Evolutionary conservation across 2,888 invertebrate genomes (phyloP).

Genomic region (Drosophila leonis): DNA sequence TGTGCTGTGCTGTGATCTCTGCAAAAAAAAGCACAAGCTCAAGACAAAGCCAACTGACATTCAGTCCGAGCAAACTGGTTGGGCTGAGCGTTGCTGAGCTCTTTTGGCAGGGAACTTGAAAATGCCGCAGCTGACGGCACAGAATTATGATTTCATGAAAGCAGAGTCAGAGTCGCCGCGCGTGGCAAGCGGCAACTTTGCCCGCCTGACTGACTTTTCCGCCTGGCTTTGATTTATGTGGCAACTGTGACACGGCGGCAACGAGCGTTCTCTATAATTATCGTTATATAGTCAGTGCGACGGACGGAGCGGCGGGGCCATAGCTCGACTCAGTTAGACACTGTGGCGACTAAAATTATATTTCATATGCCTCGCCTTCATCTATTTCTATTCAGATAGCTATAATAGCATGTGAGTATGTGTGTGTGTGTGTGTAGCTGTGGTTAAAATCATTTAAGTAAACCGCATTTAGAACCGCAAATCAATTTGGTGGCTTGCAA

Average conservation of each 20-base stretch:
- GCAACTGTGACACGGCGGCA: slow-evolving; percentile 79
- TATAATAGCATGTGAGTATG: slow-evolving; percentile 8
- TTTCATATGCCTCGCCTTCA: slow-evolving; percentile 8
- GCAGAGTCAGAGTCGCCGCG: slow-evolving; percentile 53
- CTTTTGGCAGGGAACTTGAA: slow-evolving; percentile 12
- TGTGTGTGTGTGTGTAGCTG: slow-evolving; percentile 19
- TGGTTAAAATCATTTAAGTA: slow-evolving; percentile 19
- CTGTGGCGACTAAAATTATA: slow-evolving; percentile 50
- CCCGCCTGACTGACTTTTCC: slow-evolving; percentile 71
- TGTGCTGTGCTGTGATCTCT: not conserved
- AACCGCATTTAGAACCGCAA: slow-evolving; percentile 35
- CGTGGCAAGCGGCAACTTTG: slow-evolving; percentile 70
- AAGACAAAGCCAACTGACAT: slow-evolving; percentile 26
- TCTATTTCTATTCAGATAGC: slow-evolving; percentile 18
- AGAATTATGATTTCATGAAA: slow-evolving; percentile 74
- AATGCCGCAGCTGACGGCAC: slow-evolving; percentile 21
- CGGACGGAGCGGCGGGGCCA: slow-evolving; percentile 16
- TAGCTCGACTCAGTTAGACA: slow-evolving; percentile 44
- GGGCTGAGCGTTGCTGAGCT: slow-evolving; percentile 1
- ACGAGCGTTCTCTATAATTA: slow-evolving; percentile 79
- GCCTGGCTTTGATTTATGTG: slow-evolving; percentile 77
- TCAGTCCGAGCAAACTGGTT: slow-evolving; percentile 49
- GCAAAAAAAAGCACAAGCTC: slow-evolving; percentile 11
- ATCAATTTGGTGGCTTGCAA: slow-evolving; percentile 18
- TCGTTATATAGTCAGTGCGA: slow-evolving; percentile 35